Percentiles rank a stretch among this genome's conserved stretches.
Conservation (phyloP, 2,888 invertebrate species). For the Cryptus viduatorius region DNA sequence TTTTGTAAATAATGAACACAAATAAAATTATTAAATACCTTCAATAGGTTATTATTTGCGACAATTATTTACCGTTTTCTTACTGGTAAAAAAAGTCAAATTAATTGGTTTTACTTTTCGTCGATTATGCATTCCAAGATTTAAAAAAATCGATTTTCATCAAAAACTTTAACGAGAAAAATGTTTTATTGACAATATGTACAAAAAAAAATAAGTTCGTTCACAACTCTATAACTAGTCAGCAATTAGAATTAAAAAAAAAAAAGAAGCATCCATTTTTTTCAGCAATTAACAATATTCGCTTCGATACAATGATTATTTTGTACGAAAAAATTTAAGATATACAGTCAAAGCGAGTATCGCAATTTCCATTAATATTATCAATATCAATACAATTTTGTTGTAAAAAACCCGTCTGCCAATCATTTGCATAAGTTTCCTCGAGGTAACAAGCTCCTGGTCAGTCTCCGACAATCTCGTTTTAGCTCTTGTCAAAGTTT, state of each 20-base stretch:
- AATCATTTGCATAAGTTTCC: slow-evolving; percentile 89
- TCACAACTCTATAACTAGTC: neutral
- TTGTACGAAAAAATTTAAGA: slow-evolving; percentile 87
- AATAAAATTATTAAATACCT: slow-evolving; percentile 19
- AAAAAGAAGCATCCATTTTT: neutral
- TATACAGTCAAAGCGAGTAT: slow-evolving; percentile 89
- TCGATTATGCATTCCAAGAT: too few species aligned
- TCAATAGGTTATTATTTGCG: too few species aligned
- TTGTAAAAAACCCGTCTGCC: slow-evolving; percentile 90
- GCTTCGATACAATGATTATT: slow-evolving; percentile 33
- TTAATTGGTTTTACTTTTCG: too few species aligned
- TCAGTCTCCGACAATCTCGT: slow-evolving; percentile 90
- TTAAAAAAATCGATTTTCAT: neutral
- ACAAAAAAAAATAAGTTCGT: neutral
- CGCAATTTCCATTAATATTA: slow-evolving; percentile 90
- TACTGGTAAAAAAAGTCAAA: too few species aligned
- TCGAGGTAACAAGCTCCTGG: slow-evolving; percentile 89
- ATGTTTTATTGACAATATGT: slow-evolving; percentile 2
- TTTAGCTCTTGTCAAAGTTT: slow-evolving; percentile 89
- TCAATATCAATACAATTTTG: slow-evolving; percentile 90
- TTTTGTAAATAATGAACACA: slow-evolving; percentile 50
- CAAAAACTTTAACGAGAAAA: neutral
- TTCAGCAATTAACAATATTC: neutral
- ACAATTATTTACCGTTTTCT: too few species aligned
- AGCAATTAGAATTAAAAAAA: neutral